phyloP scores from a whole-genome alignment of 2,888 invertebrate species.

The Ptilodon capucinus region DNA sequence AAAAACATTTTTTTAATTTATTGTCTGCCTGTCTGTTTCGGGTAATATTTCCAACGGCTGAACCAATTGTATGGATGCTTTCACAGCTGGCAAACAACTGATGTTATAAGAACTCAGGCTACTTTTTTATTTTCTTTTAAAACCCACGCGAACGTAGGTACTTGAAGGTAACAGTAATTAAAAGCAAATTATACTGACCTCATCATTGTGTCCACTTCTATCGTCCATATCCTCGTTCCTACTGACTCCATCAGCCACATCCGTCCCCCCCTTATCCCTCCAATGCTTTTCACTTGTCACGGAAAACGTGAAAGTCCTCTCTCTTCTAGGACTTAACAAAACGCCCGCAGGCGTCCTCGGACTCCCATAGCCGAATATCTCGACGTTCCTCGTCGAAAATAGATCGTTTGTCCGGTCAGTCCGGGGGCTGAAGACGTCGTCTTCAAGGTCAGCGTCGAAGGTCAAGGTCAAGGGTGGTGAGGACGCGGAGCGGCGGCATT shows the following conservation, averaged over 20 bases:
- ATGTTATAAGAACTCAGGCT: too few species aligned
- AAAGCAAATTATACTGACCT: constrained; percentile 48
- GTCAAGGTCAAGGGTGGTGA: constrained; percentile 65
- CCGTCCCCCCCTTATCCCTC: constrained; percentile 76
- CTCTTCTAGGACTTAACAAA: constrained; percentile 66
- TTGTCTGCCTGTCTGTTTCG: too few species aligned
- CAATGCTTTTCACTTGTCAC: constrained; percentile 74
- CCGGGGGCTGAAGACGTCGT: constrained; percentile 73
- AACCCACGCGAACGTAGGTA: too few species aligned
- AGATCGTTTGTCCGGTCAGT: constrained; percentile 63
- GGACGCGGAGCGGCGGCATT: constrained; percentile 65
- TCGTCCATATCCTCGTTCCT: not conserved
- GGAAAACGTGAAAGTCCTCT: constrained; percentile 69
- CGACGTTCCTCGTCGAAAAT: constrained; percentile 67
- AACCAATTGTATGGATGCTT: too few species aligned
- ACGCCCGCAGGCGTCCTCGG: constrained; percentile 72
- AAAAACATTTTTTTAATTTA: too few species aligned
- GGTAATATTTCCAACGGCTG: too few species aligned
- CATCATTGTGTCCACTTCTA: constrained; percentile 47
- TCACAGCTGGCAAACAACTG: too few species aligned
- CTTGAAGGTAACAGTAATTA: too few species aligned
- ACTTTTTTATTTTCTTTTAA: too few species aligned
- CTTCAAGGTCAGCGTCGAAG: constrained; percentile 71
- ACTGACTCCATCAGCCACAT: constrained; percentile 60
- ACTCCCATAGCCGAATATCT: constrained; percentile 69